phyloP scores from a whole-genome alignment of 2,888 invertebrate genomes.

The Caenorhabditis virilis region DNA sequence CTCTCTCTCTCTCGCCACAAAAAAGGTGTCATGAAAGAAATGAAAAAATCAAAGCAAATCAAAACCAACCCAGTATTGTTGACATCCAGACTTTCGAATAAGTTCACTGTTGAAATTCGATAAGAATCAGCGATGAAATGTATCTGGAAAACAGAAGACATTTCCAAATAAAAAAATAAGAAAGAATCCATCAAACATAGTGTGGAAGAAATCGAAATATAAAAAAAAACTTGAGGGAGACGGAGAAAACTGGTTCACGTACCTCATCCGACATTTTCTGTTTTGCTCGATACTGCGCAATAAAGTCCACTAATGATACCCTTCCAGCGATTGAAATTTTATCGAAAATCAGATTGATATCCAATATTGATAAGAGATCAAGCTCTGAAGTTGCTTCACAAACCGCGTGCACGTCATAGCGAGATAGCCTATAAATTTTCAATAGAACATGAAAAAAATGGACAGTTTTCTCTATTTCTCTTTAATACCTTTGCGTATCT shows the following conservation, averaged over 20 bases:
- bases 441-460: background rate
- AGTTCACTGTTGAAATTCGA: constrained; percentile 47
- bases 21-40: no score
- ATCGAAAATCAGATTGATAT: constrained; percentile 51
- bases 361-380: constrained; percentile 41
- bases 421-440: constrained; percentile 42
- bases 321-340: constrained; percentile 37
- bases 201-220: background rate
- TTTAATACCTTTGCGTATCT: constrained; percentile 33
- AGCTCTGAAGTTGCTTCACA: constrained; percentile 54
- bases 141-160: constrained; percentile 24
- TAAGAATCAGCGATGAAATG: constrained; percentile 56
- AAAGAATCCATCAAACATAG: background rate
- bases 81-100: constrained; percentile 50
- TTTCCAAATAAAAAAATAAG: no score
- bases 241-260: constrained; percentile 1
- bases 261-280: constrained; percentile 53
- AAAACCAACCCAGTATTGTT: constrained; percentile 45
- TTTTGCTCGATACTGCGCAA: constrained; percentile 40
- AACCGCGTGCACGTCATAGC: constrained; percentile 51
- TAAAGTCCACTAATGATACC: constrained; percentile 45
- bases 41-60: background rate
- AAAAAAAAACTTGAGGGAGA: no score
- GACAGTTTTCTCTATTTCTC: no score
- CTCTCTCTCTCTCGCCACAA: no score